These are phyloP conservation scores for Microtus ochrogaster DNA, from an alignment of 2,113 vertebrate genomes.

Conservation along the genomic window DNA sequence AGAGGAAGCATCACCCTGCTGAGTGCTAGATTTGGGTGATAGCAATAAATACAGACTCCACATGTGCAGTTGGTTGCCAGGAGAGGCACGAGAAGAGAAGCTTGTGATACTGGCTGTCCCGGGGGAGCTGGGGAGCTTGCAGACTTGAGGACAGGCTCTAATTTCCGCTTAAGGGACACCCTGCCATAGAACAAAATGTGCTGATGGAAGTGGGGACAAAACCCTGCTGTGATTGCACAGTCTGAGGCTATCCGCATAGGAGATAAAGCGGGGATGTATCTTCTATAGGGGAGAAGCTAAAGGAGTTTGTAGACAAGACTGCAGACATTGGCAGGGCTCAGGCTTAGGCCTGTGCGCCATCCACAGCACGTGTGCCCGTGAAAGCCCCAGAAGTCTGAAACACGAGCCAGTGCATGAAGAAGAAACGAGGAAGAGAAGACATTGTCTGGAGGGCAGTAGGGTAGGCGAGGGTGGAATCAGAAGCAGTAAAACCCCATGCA, in stretches of 20 bases:
- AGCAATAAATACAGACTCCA: background rate
- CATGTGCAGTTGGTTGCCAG: no score
- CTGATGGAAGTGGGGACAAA: background rate
- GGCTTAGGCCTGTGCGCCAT: background rate
- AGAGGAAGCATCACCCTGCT: background rate
- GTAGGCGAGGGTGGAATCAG: background rate
- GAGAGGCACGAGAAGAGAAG: background rate
- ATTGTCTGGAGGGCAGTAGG: background rate
- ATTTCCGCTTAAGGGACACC: background rate
- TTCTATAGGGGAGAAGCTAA: background rate
- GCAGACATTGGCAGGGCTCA: background rate
- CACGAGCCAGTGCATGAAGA: fast-evolving
- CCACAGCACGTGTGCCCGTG: background rate
- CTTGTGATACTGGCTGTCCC: background rate
- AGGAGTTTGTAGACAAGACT: background rate
- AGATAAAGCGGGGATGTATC: background rate
- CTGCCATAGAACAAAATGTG: background rate
- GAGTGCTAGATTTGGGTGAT: background rate
- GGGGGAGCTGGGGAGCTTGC: background rate
- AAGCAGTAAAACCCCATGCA: background rate
- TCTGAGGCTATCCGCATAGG: no score
- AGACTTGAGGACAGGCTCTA: background rate
- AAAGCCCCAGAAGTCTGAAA: background rate
- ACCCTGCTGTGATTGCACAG: background rate
- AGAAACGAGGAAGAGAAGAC: background rate